Base-by-base conservation (phyloP, 2,888 invertebrate genomes). In the Gandaritis pyraliata region DNA sequence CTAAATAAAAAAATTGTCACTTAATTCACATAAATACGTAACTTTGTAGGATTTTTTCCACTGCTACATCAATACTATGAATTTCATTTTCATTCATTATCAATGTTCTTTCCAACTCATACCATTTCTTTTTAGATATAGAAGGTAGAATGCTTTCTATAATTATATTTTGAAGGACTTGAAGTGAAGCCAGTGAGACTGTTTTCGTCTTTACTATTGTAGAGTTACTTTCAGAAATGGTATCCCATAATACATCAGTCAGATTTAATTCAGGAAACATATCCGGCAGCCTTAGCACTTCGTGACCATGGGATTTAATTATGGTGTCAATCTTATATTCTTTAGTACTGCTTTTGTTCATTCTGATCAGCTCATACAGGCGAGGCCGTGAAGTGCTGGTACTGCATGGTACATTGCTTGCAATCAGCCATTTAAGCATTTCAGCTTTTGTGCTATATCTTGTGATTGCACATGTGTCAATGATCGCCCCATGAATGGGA, bases 291-390 rank as follows among this genome's bases (percentile, higher is more conserved):
- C 77, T 72, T 48, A 87, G 51, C 6, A 87, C 77, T 59, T 77
- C 67, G 74, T 81, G 80, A 0, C 86, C 87, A 57, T 81, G 72
- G 0, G 79, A 73, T 74, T 72, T 75, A 6, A 86, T 62, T 49
- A 82, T 68, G 18, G 66, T 60, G 46, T 85, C 85, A 45, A 86
- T 57, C 16, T 71, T 64, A 61, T 71, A 74, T 41, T 71, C 59
- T 43, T 63, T 62, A 18, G 61, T 54, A 52, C 69, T 66, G 12
- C 45, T 48, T 52, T 2, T 71, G 51, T 64, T 71, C 73, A 63
- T 77, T 75, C 43, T 70, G 66, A 61, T 81, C 68, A 87, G 71
- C 8, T 81, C 76, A 71, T 73, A 87, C 43, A 88, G 65, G 53
- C 81, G 76, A 15, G 82, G 80, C 71, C 83, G 85, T 38, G 65